A percentile compares a stretch with the other conserved stretches of the same genome.
Conservation (phyloP, 2,113 vertebrate genomes). For the Gobio gobio region DNA sequence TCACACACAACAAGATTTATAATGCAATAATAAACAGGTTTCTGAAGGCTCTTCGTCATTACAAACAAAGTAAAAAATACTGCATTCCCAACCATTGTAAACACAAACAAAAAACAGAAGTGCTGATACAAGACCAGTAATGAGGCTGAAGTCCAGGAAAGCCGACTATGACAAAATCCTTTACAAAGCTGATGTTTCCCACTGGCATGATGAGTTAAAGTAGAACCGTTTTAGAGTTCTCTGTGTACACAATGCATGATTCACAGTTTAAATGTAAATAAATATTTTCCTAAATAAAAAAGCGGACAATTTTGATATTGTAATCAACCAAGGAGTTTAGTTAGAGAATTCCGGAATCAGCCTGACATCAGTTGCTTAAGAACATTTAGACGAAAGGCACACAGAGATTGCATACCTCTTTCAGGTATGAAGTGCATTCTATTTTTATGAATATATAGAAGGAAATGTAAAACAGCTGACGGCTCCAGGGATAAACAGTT, state of each 20-base stretch:
- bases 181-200: slow-evolving; percentile 61
- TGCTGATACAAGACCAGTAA: slow-evolving; percentile 49
- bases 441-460: background rate
- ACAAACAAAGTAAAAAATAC: slow-evolving; percentile 44
- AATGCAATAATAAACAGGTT: slow-evolving; percentile 61
- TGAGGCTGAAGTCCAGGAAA: slow-evolving; percentile 60
- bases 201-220: slow-evolving; percentile 57
- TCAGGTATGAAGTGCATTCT: background rate
- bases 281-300: background rate
- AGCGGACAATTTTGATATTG: background rate
- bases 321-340: background rate
- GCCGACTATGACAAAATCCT: slow-evolving; percentile 58
- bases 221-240: background rate
- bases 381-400: background rate
- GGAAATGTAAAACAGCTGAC: background rate
- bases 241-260: background rate
- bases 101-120: slow-evolving; percentile 57
- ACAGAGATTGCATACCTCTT: background rate
- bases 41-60: slow-evolving; percentile 49
- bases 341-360: background rate
- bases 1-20: slow-evolving; percentile 57
- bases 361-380: background rate
- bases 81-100: slow-evolving; percentile 52
- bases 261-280: background rate
- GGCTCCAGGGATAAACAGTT: background rate